Evolutionary conservation across 2,888 invertebrate genomes (phyloP), one percentile per base, ranked within the genome.

Genomic region (Hypsopygia costalis): DNA sequence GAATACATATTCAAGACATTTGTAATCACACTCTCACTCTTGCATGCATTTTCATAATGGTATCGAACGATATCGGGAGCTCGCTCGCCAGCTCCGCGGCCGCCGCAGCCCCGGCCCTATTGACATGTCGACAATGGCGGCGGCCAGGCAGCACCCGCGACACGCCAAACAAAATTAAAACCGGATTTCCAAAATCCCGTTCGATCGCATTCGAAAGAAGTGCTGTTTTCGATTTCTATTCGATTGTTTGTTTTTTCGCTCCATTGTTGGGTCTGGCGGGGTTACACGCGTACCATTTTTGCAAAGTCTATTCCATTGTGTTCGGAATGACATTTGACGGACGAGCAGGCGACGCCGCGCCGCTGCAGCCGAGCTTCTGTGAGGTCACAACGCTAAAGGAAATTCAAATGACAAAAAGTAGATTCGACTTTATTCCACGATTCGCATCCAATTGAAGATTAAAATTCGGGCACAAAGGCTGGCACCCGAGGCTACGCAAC

Each of bases 171-270:
- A 73, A 76, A 81, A 75, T 65, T 59, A 62, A 78, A 87, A 87
- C 87, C 85, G 85, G 88, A 86, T 86, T 85, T 82, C 78, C 81
- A 79, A 87, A 88, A 86, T 87, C 86, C 87, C 85, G 86, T 87
- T 87, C 69, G 54, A 70, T 75, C 69, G 81, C 79, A 76, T 75
- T 75, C 69, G 69, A 75, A 83, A 82, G 78, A 83, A 79, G 76
- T 76, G 79, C 74, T 78, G 83, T 87, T 87, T 86, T 88, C 85
- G 82, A 82, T 87, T 87, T 87, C 85, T 85, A 85, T 85, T 80
- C 69, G 75, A 82, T 79, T 85, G 86, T 86, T 88, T 83, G 81
- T 85, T 86, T 86, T 81, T 85, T 83, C 64, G 57, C 52, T 57
- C 76, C 81, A 85, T 86, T 87, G 86, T 86, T 75, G 73, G 61